Conservation (phyloP, 2,888 invertebrate species). For the Dioctria rufipes region DNA sequence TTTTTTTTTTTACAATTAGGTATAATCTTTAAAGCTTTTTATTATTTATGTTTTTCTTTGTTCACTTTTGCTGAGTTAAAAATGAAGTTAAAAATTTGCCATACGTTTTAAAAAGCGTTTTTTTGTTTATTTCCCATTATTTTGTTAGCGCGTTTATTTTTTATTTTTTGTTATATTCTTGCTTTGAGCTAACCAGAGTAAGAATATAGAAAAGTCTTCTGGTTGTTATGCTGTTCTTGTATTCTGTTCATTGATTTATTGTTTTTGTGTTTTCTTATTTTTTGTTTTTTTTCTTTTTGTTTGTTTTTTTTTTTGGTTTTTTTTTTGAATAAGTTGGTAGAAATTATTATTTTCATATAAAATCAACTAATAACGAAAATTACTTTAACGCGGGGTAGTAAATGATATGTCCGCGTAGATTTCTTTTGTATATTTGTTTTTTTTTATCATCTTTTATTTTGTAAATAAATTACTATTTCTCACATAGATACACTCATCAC, state of each 20-base stretch:
- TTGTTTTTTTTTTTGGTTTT: background rate
- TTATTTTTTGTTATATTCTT: constrained; percentile 19
- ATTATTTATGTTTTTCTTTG: constrained; percentile 35
- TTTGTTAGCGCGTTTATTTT: constrained; percentile 3
- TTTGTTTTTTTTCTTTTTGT: background rate
- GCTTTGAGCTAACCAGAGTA: constrained; percentile 18
- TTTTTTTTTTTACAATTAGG: constrained; percentile 45
- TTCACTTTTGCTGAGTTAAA: constrained; percentile 41
- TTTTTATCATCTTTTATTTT: constrained; percentile 24
- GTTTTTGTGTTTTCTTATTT: constrained; percentile 5
- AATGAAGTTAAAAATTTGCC: constrained; percentile 48
- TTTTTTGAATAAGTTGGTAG: constrained; percentile 20
- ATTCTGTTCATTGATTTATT: constrained; percentile 17
- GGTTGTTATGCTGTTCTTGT: constrained; percentile 27
- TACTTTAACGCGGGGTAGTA: constrained; percentile 53
- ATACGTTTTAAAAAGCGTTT: constrained; percentile 43
- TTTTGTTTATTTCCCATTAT: constrained; percentile 40
- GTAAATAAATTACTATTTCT: constrained; percentile 17
- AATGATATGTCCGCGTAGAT: constrained; percentile 57
- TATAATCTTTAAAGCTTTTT: constrained; percentile 48
- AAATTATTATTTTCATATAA: constrained; percentile 37
- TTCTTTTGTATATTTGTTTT: constrained; percentile 22
- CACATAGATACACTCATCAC: constrained; percentile 34
- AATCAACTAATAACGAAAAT: constrained; percentile 33
- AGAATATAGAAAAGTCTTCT: constrained; percentile 20